These are phyloP conservation scores for Eospalax fontanierii DNA, from an alignment of 2,797 vertebrate species.

Conservation along the genomic window DNA sequence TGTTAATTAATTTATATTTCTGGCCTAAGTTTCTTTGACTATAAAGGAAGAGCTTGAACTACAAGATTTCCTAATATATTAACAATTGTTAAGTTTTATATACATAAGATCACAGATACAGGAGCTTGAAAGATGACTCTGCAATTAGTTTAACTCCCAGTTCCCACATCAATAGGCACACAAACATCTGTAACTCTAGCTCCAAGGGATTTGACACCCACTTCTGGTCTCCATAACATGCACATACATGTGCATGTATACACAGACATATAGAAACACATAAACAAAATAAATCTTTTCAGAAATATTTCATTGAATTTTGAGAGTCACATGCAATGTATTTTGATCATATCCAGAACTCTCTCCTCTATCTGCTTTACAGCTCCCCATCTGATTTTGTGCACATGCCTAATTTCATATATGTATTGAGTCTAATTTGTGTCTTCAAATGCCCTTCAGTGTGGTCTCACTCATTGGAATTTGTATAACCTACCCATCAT, in stretches of 20 bases:
- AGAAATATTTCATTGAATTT: background rate
- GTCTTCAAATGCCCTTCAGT: too few species aligned
- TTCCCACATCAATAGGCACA: background rate
- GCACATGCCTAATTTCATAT: too few species aligned
- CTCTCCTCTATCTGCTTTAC: too few species aligned
- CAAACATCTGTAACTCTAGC: background rate
- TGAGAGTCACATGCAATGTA: too few species aligned
- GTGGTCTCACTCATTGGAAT: too few species aligned
- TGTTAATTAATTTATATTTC: slow-evolving; percentile 48
- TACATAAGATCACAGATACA: background rate
- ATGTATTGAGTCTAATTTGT: too few species aligned
- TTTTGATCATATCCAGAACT: too few species aligned
- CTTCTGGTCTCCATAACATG: background rate
- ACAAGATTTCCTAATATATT: background rate
- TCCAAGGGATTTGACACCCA: background rate
- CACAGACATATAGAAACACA: background rate
- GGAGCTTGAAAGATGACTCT: background rate
- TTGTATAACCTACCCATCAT: too few species aligned
- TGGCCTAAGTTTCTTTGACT: background rate
- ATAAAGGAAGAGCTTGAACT: slow-evolving; percentile 45
- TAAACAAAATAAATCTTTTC: background rate
- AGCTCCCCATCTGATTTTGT: too few species aligned
- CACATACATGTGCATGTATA: background rate
- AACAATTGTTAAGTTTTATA: background rate
- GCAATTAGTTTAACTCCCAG: background rate